These are phyloP conservation scores for Coryphaenoides rupestris DNA, from an alignment of 2,113 vertebrate species.

Conservation along the genomic window DNA sequence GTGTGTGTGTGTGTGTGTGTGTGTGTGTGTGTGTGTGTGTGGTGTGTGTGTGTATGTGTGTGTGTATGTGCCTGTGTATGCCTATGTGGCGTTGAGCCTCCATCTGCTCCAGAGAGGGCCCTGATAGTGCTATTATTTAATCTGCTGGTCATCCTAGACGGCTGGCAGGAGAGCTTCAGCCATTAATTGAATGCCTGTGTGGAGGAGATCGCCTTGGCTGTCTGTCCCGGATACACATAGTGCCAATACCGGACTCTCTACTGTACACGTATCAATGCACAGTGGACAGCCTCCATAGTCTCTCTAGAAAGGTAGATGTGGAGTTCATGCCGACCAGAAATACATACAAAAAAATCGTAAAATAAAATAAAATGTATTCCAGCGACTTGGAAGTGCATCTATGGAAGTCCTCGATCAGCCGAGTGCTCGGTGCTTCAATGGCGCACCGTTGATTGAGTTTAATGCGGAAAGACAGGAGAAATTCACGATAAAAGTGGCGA, in stretches of 20 bases:
- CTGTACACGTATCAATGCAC: no score
- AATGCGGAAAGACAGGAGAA: background rate
- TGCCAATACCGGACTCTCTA: constrained; percentile 37
- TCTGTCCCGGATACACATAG: constrained; percentile 26
- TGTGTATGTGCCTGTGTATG: constrained; percentile 7
- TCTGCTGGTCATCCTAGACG: constrained; percentile 70
- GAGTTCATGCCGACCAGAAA: background rate
- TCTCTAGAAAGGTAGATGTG: background rate
- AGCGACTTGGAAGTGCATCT: background rate
- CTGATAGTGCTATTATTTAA: constrained; percentile 75
- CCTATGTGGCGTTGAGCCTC: constrained; percentile 62
- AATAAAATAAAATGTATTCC: no score
- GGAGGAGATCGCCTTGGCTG: constrained; percentile 61
- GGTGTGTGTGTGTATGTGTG: background rate
- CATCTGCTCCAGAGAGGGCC: constrained; percentile 70
- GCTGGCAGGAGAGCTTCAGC: constrained; percentile 66
- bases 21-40: no score
- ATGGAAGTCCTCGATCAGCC: background rate
- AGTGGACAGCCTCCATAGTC: constrained; percentile 15
- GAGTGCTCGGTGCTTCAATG: background rate
- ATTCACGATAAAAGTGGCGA: background rate
- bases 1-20: no score
- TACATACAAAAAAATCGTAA: constrained; percentile 1
- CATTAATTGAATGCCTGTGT: constrained; percentile 72
- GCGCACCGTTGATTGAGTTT: background rate